phyloP scores from a whole-genome alignment of 2,888 invertebrate species.

The Drosophila pullipes region DNA sequence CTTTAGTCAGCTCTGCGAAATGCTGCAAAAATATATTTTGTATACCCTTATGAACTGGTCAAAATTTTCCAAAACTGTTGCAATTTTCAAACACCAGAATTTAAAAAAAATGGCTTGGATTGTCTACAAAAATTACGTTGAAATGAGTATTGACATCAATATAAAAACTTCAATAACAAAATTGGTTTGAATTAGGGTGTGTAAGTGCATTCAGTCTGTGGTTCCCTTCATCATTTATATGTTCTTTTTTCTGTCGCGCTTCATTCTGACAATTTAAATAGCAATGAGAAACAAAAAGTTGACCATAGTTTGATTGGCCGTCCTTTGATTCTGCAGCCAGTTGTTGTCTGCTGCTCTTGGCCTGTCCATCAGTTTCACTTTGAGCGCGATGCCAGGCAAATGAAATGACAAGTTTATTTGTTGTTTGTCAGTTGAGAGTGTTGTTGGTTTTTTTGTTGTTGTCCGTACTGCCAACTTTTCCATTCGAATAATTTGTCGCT shows the following conservation, averaged over 20 bases:
- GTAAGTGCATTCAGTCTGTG: not conserved
- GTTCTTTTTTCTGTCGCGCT: constrained; percentile 1
- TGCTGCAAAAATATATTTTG: constrained; percentile 24
- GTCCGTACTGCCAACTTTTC: constrained; percentile 24
- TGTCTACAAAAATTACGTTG: not conserved
- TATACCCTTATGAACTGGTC: not conserved
- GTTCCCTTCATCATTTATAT: not conserved
- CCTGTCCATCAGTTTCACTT: constrained; percentile 38
- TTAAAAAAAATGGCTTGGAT: not conserved
- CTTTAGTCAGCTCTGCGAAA: constrained; percentile 21
- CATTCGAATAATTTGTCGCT: constrained; percentile 58
- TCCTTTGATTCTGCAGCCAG: constrained; percentile 1
- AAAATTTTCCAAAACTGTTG: not conserved
- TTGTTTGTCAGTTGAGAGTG: constrained; percentile 39
- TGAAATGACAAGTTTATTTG: constrained; percentile 73
- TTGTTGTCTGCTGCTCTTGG: constrained; percentile 3
- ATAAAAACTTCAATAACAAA: not conserved
- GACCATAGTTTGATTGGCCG: constrained; percentile 39
- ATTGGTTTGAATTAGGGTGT: not conserved
- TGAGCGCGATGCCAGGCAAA: constrained; percentile 59
- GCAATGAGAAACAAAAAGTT: constrained; percentile 33
- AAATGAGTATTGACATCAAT: not conserved
- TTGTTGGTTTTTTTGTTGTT: constrained; percentile 8
- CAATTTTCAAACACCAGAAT: not conserved
- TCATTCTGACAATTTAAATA: constrained; percentile 45